Conservation (phyloP, 2,113 vertebrate species). For the Psilopsiagon aymara region DNA sequence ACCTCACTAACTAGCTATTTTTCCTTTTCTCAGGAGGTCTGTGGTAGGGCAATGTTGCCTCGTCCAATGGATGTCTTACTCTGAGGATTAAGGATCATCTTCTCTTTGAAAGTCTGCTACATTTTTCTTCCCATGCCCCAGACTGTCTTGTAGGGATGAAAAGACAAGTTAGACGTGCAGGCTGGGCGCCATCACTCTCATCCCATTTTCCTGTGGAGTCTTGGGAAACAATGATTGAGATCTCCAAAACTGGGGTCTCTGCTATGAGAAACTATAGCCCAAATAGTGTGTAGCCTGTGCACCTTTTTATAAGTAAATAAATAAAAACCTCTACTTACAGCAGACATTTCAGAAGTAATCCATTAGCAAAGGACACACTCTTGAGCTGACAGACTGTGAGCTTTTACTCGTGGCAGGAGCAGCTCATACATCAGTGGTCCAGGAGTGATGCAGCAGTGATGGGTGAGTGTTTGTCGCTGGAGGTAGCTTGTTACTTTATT, state of each 20-base stretch:
- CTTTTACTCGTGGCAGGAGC: neutral
- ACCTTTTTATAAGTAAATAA: neutral
- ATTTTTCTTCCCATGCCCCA: fast-evolving
- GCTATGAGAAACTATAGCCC: neutral
- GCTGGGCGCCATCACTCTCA: neutral
- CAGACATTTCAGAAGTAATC: neutral
- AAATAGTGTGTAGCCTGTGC: neutral
- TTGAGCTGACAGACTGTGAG: neutral
- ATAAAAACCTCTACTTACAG: neutral
- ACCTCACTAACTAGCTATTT: fast-evolving
- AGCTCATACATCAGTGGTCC: neutral
- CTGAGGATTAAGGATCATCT: neutral
- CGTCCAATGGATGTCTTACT: neutral
- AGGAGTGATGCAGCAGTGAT: neutral
- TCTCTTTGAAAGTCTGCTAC: neutral
- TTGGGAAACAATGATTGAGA: neutral
- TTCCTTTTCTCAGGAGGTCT: neutral
- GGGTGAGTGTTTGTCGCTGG: neutral
- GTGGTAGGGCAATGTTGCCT: neutral
- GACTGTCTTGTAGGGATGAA: neutral
- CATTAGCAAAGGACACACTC: neutral
- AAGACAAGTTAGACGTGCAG: neutral
- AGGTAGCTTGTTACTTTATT: neutral
- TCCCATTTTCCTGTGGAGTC: neutral
- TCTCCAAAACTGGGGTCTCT: neutral